Base-by-base conservation (phyloP, 2,888 invertebrate genomes). In the Parthenolecanium corni region DNA sequence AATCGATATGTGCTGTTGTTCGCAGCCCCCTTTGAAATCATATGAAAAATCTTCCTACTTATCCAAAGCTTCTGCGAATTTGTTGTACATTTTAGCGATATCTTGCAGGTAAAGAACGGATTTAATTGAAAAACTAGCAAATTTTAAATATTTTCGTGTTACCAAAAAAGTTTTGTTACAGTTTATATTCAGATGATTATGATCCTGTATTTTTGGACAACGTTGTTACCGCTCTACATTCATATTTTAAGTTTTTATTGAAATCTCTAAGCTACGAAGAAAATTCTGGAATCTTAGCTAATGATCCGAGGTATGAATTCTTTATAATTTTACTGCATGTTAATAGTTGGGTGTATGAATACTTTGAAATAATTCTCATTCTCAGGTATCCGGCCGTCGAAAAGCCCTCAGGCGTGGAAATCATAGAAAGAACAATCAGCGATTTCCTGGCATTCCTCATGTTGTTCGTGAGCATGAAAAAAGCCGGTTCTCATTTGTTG, bases 381-480 rank as follows among this genome's bases (percentile, higher is more conserved):
- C n/a, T 2, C 23, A 58, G 58, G 20, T 47, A 58, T 49, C 58
- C 58, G 9, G 38, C n/a, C 12, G n/a, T 47, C n/a, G 58, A 58
- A 14, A 58, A 58, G 36, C 46, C 58, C 3, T 36, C 36, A 31
- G 49, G 49, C 4, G 5, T 58, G 2, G 14, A 36, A 14, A 23
- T 42, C 14, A 24, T 54, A 11, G 64, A 64, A 49, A 53, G 51
- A 46, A 62, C 49, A 25, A 16, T 64, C 36, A 62, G 64, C 16
- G 62, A 64, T 46, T 62, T 61, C n/a, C 53, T 64, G 14, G 53
- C 62, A 14, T 64, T 61, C 16, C 24, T 64, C 6, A 56, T 54
- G 49, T 36, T 54, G 11, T 54, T 64, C 53, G 52, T 52, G 18
- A 62, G 61, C 49, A 61, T 49, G 16, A 64, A 54, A 42, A 53